Conservation (phyloP, 2,797 vertebrate species). For the Megalops cyprinoides region DNA sequence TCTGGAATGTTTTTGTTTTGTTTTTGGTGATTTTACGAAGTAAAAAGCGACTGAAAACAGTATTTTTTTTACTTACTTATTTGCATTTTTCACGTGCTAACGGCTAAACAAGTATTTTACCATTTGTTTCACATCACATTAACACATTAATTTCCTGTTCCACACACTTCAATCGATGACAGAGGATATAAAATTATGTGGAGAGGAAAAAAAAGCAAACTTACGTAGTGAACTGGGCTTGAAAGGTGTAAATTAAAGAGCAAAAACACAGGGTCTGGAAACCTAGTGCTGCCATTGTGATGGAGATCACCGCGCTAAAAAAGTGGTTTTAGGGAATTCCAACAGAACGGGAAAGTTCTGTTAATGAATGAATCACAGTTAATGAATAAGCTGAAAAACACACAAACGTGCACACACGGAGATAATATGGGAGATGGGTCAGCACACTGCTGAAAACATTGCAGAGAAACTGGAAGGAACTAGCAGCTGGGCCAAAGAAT, state of each 20-base stretch:
- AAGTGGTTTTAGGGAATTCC: neutral
- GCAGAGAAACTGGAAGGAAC: too few relatives aligned
- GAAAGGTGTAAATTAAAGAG: conserved; percentile 19
- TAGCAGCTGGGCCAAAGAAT: too few relatives aligned
- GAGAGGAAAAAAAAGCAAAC: neutral
- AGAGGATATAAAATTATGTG: neutral
- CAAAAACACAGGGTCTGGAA: conserved; percentile 25
- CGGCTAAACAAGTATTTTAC: too few relatives aligned
- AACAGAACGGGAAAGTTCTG: neutral
- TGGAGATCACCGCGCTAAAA: neutral
- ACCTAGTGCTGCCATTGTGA: conserved; percentile 23
- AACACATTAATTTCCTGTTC: too few relatives aligned
- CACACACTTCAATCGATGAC: neutral
- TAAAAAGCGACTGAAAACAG: too few relatives aligned
- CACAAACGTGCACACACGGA: neutral
- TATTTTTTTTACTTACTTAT: too few relatives aligned
- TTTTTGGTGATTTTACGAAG: too few relatives aligned
- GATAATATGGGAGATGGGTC: neutral
- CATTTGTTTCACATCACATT: too few relatives aligned
- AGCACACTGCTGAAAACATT: too few relatives aligned
- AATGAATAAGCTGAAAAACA: conserved; percentile 4
- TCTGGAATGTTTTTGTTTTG: too few relatives aligned
- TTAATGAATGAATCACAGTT: conserved; percentile 33
- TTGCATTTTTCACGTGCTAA: too few relatives aligned
- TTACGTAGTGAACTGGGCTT: conserved; percentile 27